These are phyloP conservation scores for Hyposoter dolosus DNA, from an alignment of 2,888 invertebrate genomes.

Conservation along the genomic window DNA sequence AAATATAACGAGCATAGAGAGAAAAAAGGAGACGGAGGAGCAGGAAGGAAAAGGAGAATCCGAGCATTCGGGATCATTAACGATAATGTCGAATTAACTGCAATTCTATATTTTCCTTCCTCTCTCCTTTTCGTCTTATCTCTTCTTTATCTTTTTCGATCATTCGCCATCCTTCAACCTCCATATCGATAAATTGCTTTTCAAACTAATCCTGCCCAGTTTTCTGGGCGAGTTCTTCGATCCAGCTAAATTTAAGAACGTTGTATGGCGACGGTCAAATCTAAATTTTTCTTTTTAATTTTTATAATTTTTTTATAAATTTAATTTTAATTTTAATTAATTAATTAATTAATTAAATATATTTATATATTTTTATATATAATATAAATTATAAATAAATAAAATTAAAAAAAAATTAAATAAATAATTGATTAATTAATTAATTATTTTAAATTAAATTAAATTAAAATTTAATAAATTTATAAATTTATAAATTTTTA, in stretches of 20 bases:
- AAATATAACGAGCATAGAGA: constrained; percentile 56
- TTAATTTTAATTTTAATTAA: too few species aligned
- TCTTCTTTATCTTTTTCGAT: constrained; percentile 5
- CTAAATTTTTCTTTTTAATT: too few species aligned
- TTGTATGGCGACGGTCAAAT: too few species aligned
- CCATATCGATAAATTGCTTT: constrained; percentile 36
- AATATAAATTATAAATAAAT: too few species aligned
- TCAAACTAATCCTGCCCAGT: constrained; percentile 23
- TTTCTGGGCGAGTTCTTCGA: constrained; percentile 32
- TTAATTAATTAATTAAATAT: not conserved
- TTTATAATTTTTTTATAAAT: constrained; percentile 20
- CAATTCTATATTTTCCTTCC: constrained; percentile 44
- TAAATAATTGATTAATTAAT: too few species aligned
- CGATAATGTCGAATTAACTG: constrained; percentile 70
- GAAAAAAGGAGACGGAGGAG: constrained; percentile 1
- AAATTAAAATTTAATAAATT: too few species aligned
- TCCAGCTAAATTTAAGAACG: constrained; percentile 34
- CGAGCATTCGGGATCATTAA: constrained; percentile 66
- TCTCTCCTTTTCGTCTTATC: constrained; percentile 12
- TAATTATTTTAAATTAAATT: too few species aligned
- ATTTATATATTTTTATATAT: not conserved
- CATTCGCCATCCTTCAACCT: constrained; percentile 2
- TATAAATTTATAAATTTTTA: too few species aligned
- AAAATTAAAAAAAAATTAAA: too few species aligned
- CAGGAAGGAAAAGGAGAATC: constrained; percentile 33